Percentiles rank a stretch among this genome's conserved stretches.
Evolutionary conservation across 1,140 invertebrate genomes (phyloP).

Genomic region (Drosophila auraria): DNA sequence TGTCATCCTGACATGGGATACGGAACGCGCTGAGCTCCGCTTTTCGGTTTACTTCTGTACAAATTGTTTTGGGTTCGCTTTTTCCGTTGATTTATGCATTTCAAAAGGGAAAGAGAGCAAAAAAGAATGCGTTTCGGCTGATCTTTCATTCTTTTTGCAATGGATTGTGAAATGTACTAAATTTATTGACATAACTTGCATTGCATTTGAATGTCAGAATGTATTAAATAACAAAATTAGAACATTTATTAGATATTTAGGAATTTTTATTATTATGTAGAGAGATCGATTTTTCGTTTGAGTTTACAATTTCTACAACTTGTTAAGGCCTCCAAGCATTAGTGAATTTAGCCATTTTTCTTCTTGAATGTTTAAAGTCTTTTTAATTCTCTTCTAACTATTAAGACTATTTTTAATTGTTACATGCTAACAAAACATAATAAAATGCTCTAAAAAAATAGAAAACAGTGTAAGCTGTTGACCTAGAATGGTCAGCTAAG

Average conservation of each 20-base stretch:
- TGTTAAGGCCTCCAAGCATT: too few species aligned
- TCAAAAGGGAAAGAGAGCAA: neutral
- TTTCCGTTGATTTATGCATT: constrained; percentile 47
- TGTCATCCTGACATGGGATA: constrained; percentile 63
- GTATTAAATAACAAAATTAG: constrained; percentile 18
- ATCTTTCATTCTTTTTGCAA: constrained; percentile 20
- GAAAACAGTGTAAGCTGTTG: too few species aligned
- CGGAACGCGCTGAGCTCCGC: constrained; percentile 22
- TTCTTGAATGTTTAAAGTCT: too few species aligned
- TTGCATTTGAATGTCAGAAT: neutral
- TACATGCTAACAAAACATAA: too few species aligned
- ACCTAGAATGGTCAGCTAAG: too few species aligned
- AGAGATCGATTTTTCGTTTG: too few species aligned
- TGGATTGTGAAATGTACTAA: constrained; percentile 25
- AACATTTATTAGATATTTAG: constrained; percentile 1
- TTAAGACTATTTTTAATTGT: too few species aligned
- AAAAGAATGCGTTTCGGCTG: neutral
- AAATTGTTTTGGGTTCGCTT: constrained; percentile 46
- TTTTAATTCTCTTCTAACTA: too few species aligned
- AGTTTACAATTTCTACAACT: too few species aligned
- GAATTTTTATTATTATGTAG: too few species aligned
- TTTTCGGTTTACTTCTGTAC: constrained; percentile 39
- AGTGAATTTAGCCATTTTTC: too few species aligned
- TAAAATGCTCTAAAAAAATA: too few species aligned
- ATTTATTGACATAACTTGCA: constrained; percentile 24